Percentiles rank a stretch among this genome's conserved stretches.
phyloP scores from a whole-genome alignment of 2,888 invertebrate species.

The Ochlodes sylvanus region DNA sequence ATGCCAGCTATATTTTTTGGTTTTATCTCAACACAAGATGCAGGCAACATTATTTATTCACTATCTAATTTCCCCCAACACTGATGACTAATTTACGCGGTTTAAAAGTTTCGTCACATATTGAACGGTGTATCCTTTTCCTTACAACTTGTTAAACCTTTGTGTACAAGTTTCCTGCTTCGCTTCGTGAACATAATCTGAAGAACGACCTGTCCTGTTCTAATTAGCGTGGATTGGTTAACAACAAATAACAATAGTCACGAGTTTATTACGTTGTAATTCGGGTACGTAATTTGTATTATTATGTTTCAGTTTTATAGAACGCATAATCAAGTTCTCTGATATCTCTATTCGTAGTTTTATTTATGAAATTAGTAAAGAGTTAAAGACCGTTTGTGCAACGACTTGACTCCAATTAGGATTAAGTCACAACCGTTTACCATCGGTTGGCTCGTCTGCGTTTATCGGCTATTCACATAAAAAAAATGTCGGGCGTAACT shows the following conservation, averaged over 20 bases:
- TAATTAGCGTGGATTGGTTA: conserved; percentile 36
- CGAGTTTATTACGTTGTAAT: conserved; percentile 31
- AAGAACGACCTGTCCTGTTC: conserved; percentile 34
- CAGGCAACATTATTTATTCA: too few relatives aligned
- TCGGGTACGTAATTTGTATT: conserved; percentile 10
- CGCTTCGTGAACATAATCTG: conserved; percentile 35
- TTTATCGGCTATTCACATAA: too few relatives aligned
- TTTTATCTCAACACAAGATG: too few relatives aligned
- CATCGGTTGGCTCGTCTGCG: too few relatives aligned
- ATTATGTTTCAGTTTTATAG: not conserved
- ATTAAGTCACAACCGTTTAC: too few relatives aligned
- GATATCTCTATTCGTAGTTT: too few relatives aligned
- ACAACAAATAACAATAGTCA: conserved; percentile 25
- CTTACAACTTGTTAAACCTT: conserved; percentile 34
- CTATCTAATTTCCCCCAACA: not conserved
- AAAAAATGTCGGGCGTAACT: too few relatives aligned
- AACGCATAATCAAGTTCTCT: too few relatives aligned
- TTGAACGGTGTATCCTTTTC: conserved; percentile 15
- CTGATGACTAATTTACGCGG: conserved; percentile 23
- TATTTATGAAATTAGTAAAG: too few relatives aligned
- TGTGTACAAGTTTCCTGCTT: conserved; percentile 36
- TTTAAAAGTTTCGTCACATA: conserved; percentile 22
- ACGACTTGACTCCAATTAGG: too few relatives aligned
- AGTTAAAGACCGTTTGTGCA: too few relatives aligned
- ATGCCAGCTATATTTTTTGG: too few relatives aligned